Conservation (phyloP, 2,113 vertebrate genomes). For the Notothenia coriiceps region DNA sequence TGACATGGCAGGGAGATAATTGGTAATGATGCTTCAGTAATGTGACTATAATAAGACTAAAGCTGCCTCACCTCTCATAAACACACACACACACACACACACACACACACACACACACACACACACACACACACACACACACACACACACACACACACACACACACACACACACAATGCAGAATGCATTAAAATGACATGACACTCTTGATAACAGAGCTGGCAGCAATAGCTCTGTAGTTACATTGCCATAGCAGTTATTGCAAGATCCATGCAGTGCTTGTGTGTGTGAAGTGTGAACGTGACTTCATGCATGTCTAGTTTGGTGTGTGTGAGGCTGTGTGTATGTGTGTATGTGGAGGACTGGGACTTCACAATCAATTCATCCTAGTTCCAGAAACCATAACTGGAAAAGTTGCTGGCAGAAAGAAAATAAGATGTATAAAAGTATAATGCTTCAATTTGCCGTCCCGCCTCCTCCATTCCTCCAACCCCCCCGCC, state of each 20-base stretch:
- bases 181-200: constrained; percentile 28
- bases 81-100: constrained; percentile 4
- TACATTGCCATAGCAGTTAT: constrained; percentile 22
- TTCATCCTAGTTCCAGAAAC: constrained; percentile 19
- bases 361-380: constrained; percentile 26
- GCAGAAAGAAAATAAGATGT: constrained; percentile 60
- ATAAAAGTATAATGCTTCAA: constrained; percentile 58
- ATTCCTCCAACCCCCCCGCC: constrained; percentile 20
- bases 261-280: constrained; percentile 23
- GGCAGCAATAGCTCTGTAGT: constrained; percentile 1
- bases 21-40: constrained; percentile 44
- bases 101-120: too few species aligned
- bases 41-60: constrained; percentile 39
- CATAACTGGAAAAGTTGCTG: constrained; percentile 46
- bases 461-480: constrained; percentile 43
- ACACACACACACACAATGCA: background rate
- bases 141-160: background rate
- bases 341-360: background rate
- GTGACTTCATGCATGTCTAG: constrained; percentile 16
- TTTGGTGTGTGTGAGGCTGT: background rate
- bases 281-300: background rate
- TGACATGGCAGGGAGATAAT: constrained; percentile 33
- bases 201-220: constrained; percentile 25
- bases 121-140: too few species aligned
- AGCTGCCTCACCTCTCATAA: constrained; percentile 25